Evolutionary conservation across 1,140 invertebrate genomes (phyloP), one percentile per base, ranked within the genome.

Genomic region (Bicyclus anynana): DNA sequence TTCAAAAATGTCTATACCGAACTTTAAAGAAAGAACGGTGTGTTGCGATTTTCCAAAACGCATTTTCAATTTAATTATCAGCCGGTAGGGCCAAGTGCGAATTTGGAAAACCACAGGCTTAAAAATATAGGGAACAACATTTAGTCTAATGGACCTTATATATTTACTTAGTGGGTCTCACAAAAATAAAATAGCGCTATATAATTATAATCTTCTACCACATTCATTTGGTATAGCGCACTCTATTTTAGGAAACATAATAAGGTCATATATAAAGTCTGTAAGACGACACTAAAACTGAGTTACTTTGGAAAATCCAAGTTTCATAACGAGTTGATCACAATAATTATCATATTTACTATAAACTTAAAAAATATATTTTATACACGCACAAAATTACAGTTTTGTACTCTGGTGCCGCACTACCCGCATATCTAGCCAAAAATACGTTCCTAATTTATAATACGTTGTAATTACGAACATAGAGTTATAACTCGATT

Each of bases 91-190:
- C 55, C 38, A 56, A 59, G 35, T 66, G 64, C 65, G 26, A 62
- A 51, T 75, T 80, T 73, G 72, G 65, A 67, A 68, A 70, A 70
- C 59, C 70, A 58, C 61, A 58, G 37, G 71, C 84, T 85, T 87
- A 87, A 87, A 87, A 87, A 80, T 82, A 87, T 87, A 66, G 77
- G 80, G 77, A 87, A 85, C 83, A 87, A 87, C 84, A 86, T 86
- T 87, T 83, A 87, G 69, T 67, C 59, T 61, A 61, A 54, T 37
- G 9, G 27, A 37, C 52, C 35, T 47, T 16, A 47, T 23, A 47
- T 27, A 47, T 47, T n/a, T 27, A 40, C 44, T 49, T n/a, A 33
- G 7, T 13, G 2, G 26, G 27, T 13, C 29, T 40, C 29, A 2
- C 29, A 55, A 47, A 46, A 33, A 55, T 29, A 46, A 47, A 44